A percentile compares a stretch with the other conserved stretches of the same genome.
phyloP scores from a whole-genome alignment of 2,888 invertebrate species.

The Leptopilina drosophilae region DNA sequence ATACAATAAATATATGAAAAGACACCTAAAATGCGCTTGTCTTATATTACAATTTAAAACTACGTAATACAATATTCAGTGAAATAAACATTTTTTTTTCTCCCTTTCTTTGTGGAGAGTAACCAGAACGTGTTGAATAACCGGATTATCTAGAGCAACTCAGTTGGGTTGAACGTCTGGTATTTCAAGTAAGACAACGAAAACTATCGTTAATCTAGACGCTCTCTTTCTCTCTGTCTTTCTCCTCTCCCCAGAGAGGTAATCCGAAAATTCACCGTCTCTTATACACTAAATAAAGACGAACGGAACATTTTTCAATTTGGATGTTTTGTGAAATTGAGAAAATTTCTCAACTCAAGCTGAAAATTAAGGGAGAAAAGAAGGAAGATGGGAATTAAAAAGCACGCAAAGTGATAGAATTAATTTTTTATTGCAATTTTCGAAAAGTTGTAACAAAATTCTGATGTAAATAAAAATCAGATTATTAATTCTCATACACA shows the following conservation, averaged over 20 bases:
- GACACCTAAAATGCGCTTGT: not conserved
- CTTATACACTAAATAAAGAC: not conserved
- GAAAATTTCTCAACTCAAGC: no score
- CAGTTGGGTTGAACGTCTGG: constrained; percentile 30
- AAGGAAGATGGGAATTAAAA: not conserved
- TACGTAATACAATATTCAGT: constrained; percentile 12
- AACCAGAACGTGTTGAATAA: constrained; percentile 14
- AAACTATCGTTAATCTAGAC: constrained; percentile 24
- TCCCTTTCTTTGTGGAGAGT: not conserved
- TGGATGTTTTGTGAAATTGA: no score
- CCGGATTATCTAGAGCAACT: constrained; percentile 28
- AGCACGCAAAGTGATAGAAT: no score
- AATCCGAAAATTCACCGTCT: not conserved
- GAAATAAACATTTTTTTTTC: constrained; percentile 7
- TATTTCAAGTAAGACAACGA: constrained; percentile 33
- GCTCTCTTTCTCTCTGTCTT: not conserved
- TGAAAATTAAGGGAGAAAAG: not conserved
- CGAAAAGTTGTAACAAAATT: no score
- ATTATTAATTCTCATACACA: no score
- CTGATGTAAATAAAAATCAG: no score
- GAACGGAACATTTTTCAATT: not conserved
- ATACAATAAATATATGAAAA: not conserved
- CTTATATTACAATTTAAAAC: constrained; percentile 10
- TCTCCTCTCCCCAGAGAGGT: not conserved
- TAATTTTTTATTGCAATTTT: no score